A percentile compares a stretch with the other conserved stretches of the same genome.
Evolutionary conservation across 2,888 invertebrate genomes (phyloP).

Genomic region (Drosophila mercatorum): DNA sequence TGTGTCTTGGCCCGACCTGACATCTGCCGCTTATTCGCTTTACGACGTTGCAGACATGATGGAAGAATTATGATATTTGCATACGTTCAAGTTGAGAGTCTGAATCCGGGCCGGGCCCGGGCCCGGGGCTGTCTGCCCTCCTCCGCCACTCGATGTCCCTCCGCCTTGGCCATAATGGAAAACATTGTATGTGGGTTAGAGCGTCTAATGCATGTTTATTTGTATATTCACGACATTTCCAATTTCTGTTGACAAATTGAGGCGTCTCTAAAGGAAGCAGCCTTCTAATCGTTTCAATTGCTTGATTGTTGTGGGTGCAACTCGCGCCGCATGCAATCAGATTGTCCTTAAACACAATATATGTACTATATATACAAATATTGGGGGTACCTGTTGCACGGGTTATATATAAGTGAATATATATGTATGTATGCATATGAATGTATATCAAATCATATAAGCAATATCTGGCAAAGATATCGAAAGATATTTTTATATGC

Average conservation of each 20-base stretch:
- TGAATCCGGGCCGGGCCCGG: not conserved
- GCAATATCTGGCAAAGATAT: no score
- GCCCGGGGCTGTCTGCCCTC: not conserved
- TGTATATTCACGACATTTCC: slow-evolving; percentile 65
- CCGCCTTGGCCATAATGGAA: slow-evolving; percentile 4
- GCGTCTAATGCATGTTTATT: slow-evolving; percentile 59
- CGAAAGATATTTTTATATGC: no score
- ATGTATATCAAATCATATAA: not conserved
- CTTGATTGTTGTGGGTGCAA: slow-evolving; percentile 50
- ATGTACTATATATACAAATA: not conserved
- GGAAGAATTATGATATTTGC: slow-evolving; percentile 74
- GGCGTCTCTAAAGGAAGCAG: slow-evolving; percentile 29
- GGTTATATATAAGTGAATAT: no score
- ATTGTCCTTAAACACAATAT: slow-evolving; percentile 1
- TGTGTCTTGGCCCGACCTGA: slow-evolving; percentile 36
- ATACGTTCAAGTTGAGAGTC: slow-evolving; percentile 67
- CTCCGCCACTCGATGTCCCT: not conserved
- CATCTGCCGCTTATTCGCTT: slow-evolving; percentile 49
- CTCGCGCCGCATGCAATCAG: slow-evolving; percentile 45
- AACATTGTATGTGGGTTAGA: slow-evolving; percentile 37
- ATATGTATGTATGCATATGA: not conserved
- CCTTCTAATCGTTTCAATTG: slow-evolving; percentile 69
- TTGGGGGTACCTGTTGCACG: slow-evolving; percentile 45
- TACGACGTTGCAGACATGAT: slow-evolving; percentile 59
- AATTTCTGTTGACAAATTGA: slow-evolving; percentile 69